Evolutionary conservation across 2,113 vertebrate genomes (phyloP).

Genomic region (Coptodon rendalli): DNA sequence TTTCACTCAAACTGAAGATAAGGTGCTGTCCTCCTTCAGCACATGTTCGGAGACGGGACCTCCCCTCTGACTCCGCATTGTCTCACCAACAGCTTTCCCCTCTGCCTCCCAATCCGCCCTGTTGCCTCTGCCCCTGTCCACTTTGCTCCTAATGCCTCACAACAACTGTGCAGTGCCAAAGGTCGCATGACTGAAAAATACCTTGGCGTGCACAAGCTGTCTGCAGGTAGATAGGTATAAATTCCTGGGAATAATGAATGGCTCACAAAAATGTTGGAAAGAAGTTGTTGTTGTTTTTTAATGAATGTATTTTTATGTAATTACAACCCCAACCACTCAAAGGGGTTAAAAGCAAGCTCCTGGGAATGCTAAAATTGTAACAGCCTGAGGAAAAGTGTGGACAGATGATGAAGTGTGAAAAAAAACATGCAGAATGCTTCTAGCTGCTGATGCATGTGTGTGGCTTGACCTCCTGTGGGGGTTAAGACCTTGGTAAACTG

Average conservation of each 20-base stretch:
- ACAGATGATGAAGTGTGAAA: constrained; percentile 2
- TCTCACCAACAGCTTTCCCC: background rate
- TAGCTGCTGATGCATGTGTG: background rate
- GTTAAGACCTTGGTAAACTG: constrained; percentile 27
- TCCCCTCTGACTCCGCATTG: background rate
- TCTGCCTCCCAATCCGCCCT: background rate
- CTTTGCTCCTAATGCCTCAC: constrained; percentile 15
- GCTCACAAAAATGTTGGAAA: background rate
- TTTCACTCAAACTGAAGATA: constrained; percentile 26
- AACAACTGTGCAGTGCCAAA: constrained; percentile 17
- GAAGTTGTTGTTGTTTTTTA: background rate
- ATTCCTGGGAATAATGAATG: background rate
- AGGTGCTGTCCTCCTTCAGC: background rate
- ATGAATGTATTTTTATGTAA: background rate
- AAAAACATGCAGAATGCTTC: constrained; percentile 8
- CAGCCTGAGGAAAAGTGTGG: background rate
- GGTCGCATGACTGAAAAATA: constrained; percentile 29
- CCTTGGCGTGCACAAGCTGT: background rate
- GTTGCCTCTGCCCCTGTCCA: background rate
- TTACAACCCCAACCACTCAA: background rate
- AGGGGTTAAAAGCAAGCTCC: background rate
- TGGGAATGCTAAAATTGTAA: background rate
- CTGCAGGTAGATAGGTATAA: background rate
- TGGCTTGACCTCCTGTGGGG: background rate
- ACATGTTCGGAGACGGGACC: background rate